Conservation (phyloP, 2,888 invertebrate genomes). For the Hyles lineata region DNA sequence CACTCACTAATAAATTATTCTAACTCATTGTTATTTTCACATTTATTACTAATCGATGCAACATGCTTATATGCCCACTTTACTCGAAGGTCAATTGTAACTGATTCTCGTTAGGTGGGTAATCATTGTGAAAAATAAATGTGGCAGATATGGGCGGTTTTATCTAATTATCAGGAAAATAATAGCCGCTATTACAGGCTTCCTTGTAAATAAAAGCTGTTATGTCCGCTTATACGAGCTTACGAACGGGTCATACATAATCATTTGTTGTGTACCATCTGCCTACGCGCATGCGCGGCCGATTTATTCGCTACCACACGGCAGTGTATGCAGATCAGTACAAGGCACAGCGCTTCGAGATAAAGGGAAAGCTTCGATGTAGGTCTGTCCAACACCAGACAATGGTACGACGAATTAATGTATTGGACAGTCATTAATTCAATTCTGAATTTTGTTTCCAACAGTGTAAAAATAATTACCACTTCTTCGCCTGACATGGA, state of each 20-base stretch:
- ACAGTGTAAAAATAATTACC: too few relatives aligned
- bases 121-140: conserved; percentile 35
- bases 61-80: conserved; percentile 16
- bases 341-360: conserved; percentile 12
- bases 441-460: background rate
- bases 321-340: conserved; percentile 11
- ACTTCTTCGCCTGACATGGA: background rate
- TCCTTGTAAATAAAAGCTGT: conserved; percentile 50
- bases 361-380: conserved; percentile 26
- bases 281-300: conserved; percentile 53
- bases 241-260: conserved; percentile 55
- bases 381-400: conserved; percentile 9
- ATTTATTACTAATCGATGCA: conserved; percentile 9
- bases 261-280: conserved; percentile 50
- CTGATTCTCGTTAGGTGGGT: conserved; percentile 16
- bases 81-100: conserved; percentile 4
- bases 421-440: conserved; percentile 10
- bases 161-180: conserved; percentile 37
- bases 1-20: conserved; percentile 2
- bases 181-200: conserved; percentile 39
- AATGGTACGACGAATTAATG: conserved; percentile 15
- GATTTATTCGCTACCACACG: conserved; percentile 31
- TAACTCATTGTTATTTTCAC: conserved; percentile 16
- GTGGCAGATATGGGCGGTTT: conserved; percentile 10
- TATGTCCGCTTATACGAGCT: conserved; percentile 47